These are phyloP conservation scores for Sardina pilchardus DNA, from an alignment of 2,113 vertebrate genomes.

Conservation along the genomic window DNA sequence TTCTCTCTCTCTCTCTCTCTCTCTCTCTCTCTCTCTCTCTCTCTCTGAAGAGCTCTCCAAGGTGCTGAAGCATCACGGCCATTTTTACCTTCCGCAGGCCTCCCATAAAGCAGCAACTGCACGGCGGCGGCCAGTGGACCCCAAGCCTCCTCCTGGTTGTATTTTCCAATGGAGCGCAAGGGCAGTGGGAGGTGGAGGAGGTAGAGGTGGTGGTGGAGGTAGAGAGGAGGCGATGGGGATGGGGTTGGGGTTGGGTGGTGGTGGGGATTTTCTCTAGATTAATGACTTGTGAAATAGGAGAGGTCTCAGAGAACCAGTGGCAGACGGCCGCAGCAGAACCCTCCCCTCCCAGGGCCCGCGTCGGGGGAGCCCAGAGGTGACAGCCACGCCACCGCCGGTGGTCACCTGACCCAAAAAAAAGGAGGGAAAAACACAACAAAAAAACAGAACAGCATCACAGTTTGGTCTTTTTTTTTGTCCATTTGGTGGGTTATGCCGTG, in stretches of 20 bases:
- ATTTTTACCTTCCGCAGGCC: slow-evolving; percentile 33
- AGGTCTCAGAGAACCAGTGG: slow-evolving; percentile 35
- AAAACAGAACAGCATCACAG: neutral
- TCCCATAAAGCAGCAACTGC: neutral
- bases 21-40: neutral
- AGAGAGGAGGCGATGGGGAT: too few relatives aligned
- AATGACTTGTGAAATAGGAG: slow-evolving; percentile 53
- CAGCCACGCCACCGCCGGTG: neutral
- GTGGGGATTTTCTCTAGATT: slow-evolving; percentile 44
- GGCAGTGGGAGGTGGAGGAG: neutral
- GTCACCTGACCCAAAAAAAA: neutral
- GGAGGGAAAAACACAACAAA: too few relatives aligned
- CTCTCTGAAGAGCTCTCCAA: slow-evolving; percentile 42
- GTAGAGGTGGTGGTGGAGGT: too few relatives aligned
- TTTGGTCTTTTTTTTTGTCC: neutral
- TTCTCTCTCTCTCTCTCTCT: neutral
- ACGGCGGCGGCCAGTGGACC: neutral
- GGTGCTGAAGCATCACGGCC: slow-evolving; percentile 45
- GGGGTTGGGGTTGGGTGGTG: neutral
- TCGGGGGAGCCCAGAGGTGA: neutral
- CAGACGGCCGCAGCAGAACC: slow-evolving; percentile 17
- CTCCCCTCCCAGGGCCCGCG: slow-evolving; percentile 34
- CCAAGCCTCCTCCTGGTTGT: neutral
- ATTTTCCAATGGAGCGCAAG: neutral
- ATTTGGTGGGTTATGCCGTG: neutral